These are phyloP conservation scores for Asarcornis scutulata DNA, from an alignment of 2,113 vertebrate genomes.

Conservation along the genomic window DNA sequence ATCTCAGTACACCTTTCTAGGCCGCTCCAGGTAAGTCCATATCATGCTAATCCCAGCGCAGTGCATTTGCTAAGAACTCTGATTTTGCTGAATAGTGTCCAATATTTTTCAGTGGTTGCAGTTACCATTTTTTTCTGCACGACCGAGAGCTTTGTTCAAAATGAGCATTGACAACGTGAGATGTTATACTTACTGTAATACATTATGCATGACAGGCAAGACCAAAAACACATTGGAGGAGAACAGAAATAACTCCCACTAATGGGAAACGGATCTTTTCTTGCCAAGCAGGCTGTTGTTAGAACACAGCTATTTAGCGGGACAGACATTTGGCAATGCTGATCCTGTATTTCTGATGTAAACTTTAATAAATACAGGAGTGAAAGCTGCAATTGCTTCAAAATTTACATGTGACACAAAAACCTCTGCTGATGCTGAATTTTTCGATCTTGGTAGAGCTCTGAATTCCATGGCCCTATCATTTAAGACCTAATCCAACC, in stretches of 20 bases:
- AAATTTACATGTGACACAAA: neutral
- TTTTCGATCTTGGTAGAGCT: neutral
- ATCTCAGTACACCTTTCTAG: neutral
- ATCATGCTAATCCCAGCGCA: neutral
- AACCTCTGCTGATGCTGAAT: neutral
- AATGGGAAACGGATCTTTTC: neutral
- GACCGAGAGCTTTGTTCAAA: constrained; percentile 19
- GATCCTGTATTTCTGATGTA: neutral
- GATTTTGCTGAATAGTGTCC: neutral
- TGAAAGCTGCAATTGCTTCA: neutral
- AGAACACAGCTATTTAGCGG: neutral
- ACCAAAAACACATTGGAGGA: neutral
- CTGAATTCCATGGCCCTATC: neutral
- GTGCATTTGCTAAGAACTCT: neutral
- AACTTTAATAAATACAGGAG: neutral
- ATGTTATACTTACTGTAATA: neutral
- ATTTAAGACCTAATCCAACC: neutral
- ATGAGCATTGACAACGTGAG: neutral
- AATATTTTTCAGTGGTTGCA: constrained; percentile 31
- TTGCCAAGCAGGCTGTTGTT: neutral
- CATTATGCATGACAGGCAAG: constrained; percentile 27
- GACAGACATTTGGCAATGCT: neutral
- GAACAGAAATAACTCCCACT: constrained; percentile 20
- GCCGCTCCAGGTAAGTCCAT: neutral
- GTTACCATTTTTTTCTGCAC: neutral